A percentile compares a stretch with the other conserved stretches of the same genome.
These are phyloP conservation scores for Austrofundulus limnaeus DNA, from an alignment of 2,113 vertebrate genomes.

Conservation along the genomic window DNA sequence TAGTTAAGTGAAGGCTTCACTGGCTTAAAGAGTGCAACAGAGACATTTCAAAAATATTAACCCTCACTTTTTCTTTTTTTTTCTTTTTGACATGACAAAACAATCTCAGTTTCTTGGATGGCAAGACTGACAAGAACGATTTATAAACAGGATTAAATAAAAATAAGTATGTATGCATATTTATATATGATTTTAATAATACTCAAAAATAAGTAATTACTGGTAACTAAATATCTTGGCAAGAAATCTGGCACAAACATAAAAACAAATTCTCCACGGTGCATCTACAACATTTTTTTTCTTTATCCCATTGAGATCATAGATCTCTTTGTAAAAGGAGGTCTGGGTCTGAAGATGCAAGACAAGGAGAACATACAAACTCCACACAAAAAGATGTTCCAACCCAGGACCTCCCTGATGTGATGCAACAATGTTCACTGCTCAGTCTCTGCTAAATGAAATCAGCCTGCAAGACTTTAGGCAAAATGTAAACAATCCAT, in stretches of 20 bases:
- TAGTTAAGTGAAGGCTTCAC: background rate
- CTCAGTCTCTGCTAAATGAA: background rate
- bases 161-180: background rate
- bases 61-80: background rate
- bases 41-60: no score
- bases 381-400: no score
- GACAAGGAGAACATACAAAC: no score
- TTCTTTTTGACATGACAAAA: background rate
- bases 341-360: no score
- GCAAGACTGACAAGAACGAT: slow-evolving; percentile 26
- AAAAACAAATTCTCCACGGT: no score
- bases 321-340: no score
- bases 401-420: no score
- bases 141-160: background rate
- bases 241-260: slow-evolving; percentile 15
- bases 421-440: no score
- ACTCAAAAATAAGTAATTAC: background rate
- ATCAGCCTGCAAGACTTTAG: background rate
- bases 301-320: no score
- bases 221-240: background rate
- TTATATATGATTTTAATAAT: background rate
- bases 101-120: background rate
- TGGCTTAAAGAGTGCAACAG: slow-evolving; percentile 5
- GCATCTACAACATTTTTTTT: background rate
- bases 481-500: slow-evolving; percentile 4